Evolutionary conservation across 2,888 invertebrate genomes (phyloP).

Genomic region (Ophonus ardosiacus): DNA sequence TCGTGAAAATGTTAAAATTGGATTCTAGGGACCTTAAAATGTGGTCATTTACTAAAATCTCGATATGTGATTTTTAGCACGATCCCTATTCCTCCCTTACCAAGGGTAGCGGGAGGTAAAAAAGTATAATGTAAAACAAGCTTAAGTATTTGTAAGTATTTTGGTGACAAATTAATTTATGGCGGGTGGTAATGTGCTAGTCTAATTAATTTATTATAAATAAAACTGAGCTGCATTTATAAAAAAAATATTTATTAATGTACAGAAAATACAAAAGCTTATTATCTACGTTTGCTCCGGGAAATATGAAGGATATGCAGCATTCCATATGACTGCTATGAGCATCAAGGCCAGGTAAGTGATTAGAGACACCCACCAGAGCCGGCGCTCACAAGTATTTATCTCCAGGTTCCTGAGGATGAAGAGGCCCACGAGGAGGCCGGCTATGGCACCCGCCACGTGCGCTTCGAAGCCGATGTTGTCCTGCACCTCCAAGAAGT

Average conservation of each 20-base stretch:
- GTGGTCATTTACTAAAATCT: too few relatives aligned
- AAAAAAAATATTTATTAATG: not conserved
- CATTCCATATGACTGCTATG: slow-evolving; percentile 85
- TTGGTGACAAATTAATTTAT: too few relatives aligned
- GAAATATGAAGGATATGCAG: slow-evolving; percentile 81
- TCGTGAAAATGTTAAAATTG: too few relatives aligned
- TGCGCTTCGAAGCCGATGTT: slow-evolving; percentile 96
- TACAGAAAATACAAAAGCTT: not conserved
- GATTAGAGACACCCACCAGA: slow-evolving; percentile 90
- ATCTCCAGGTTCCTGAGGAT: slow-evolving; percentile 90
- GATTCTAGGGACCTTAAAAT: too few relatives aligned
- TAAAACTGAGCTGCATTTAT: not conserved
- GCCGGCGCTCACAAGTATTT: slow-evolving; percentile 86
- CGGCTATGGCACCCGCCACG: slow-evolving; percentile 92
- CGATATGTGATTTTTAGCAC: too few relatives aligned
- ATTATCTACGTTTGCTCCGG: slow-evolving; percentile 68
- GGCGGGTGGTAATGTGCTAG: too few relatives aligned
- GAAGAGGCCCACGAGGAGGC: slow-evolving; percentile 84
- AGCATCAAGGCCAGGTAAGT: slow-evolving; percentile 84
- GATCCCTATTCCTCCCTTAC: too few relatives aligned
- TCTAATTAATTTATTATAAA: too few relatives aligned
- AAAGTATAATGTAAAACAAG: too few relatives aligned
- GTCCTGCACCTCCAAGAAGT: slow-evolving; percentile 81
- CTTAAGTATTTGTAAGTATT: too few relatives aligned
- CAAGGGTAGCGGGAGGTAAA: too few relatives aligned